Conservation (phyloP, 2,888 invertebrate genomes). For the Mythimna lalbum region DNA sequence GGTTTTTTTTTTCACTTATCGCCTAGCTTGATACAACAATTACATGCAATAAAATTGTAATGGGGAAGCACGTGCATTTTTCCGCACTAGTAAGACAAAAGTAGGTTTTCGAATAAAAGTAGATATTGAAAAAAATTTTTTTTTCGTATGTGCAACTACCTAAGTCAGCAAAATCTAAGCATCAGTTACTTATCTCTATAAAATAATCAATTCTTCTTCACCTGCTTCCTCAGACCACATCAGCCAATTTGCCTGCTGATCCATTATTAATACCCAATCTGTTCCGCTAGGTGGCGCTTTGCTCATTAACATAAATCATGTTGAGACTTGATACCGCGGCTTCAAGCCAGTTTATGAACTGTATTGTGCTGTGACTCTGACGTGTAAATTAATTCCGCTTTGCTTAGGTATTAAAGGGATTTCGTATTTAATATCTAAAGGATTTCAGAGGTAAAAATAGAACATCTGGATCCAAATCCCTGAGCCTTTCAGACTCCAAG, state of each 20-base stretch:
- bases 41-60: no score
- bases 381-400: conserved; percentile 49
- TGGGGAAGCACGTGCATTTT: no score
- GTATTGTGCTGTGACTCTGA: conserved; percentile 45
- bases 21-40: no score
- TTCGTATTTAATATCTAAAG: conserved; percentile 21
- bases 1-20: no score
- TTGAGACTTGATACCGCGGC: conserved; percentile 58
- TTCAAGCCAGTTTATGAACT: conserved; percentile 58
- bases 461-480: neutral
- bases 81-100: no score
- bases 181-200: no score
- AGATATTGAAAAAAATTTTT: no score
- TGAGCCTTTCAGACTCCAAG: neutral
- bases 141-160: no score
- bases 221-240: conserved; percentile 46
- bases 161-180: no score
- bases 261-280: conserved; percentile 80
- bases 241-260: conserved; percentile 66
- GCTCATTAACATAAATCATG: conserved; percentile 81
- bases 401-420: conserved; percentile 15
- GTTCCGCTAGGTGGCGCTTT: conserved; percentile 74
- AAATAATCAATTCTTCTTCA: conserved; percentile 44
- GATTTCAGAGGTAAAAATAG: conserved; percentile 9
- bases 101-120: no score